Evolutionary conservation across 2,113 vertebrate genomes (phyloP).

Genomic region (Apaloderma vittatum): DNA sequence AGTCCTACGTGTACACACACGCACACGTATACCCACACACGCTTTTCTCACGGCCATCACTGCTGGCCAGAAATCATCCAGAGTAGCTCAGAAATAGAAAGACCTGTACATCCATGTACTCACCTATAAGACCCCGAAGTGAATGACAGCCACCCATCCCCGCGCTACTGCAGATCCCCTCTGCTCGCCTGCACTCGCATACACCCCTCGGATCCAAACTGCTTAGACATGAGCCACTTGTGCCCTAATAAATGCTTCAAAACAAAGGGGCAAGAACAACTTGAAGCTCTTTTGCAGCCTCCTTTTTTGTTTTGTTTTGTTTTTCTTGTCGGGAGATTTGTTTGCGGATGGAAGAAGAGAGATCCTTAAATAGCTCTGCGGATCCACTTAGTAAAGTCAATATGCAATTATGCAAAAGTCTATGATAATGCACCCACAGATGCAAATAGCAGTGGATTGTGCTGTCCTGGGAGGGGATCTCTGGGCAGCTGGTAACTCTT

Average conservation of each 20-base stretch:
- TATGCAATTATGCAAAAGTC: constrained; percentile 50
- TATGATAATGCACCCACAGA: background rate
- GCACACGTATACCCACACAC: accelerated
- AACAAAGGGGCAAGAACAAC: background rate
- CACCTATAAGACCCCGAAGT: background rate
- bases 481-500: background rate
- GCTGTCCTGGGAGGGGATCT: background rate
- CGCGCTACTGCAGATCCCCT: accelerated
- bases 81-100: background rate
- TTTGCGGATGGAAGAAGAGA: background rate
- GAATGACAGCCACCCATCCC: background rate
- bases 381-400: constrained; percentile 60
- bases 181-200: background rate
- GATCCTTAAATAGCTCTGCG: constrained; percentile 21
- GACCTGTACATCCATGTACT: accelerated
- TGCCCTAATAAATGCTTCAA: background rate
- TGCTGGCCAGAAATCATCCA: background rate
- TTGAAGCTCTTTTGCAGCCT: background rate
- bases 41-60: background rate
- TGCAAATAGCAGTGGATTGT: background rate
- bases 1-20: accelerated
- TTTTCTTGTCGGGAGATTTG: background rate
- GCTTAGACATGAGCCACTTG: background rate
- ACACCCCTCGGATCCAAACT: background rate
- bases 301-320: background rate